These are phyloP conservation scores for Agelastica alni DNA, from an alignment of 2,888 invertebrate genomes.

Conservation along the genomic window DNA sequence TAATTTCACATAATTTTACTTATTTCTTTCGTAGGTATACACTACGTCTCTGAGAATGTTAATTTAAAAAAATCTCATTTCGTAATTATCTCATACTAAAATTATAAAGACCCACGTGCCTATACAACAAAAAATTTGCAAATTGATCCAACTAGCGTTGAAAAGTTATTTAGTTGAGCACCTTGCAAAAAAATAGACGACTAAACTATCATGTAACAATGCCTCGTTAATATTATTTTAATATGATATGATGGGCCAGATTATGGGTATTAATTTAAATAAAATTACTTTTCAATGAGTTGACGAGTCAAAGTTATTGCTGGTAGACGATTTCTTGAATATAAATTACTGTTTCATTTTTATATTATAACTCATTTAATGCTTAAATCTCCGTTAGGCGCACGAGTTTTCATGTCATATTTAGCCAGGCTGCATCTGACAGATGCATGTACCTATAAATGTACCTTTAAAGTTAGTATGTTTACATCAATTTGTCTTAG, in stretches of 20 bases:
- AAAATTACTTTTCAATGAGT: slow-evolving; percentile 1
- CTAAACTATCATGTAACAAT: slow-evolving; percentile 29
- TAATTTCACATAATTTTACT: background rate
- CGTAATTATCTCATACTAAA: slow-evolving; percentile 2
- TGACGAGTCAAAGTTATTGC: background rate
- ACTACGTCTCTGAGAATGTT: background rate
- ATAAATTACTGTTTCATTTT: no score
- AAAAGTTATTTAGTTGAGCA: slow-evolving; percentile 19
- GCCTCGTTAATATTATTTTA: slow-evolving; percentile 18
- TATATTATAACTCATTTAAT: no score
- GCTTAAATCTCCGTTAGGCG: no score
- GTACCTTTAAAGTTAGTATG: no score
- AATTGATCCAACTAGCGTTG: slow-evolving; percentile 8
- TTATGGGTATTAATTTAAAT: slow-evolving; percentile 5
- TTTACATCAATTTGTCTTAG: no score
- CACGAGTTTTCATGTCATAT: no score
- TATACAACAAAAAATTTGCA: background rate
- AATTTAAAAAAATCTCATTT: slow-evolving; percentile 1
- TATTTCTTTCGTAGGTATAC: background rate
- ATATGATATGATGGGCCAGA: slow-evolving; percentile 8
- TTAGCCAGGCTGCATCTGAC: no score
- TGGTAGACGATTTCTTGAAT: no score
- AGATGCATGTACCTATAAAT: no score
- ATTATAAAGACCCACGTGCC: slow-evolving; percentile 5
- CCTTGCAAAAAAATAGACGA: slow-evolving; percentile 33